Conservation (phyloP, 2,888 invertebrate species). For the Platycnemis pennipes region DNA sequence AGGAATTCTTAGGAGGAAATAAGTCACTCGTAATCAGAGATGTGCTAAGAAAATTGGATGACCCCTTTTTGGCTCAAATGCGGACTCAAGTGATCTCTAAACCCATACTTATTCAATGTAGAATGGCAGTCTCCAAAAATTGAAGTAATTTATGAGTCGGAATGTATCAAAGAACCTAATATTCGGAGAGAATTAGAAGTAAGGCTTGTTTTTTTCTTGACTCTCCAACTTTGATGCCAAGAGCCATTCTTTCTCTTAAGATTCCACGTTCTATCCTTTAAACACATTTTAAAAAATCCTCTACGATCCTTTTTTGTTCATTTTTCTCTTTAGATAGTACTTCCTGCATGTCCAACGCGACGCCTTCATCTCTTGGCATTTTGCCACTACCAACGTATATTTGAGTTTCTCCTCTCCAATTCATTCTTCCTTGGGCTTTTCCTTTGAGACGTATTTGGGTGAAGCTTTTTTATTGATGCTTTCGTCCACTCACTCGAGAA, state of each 20-base stretch:
- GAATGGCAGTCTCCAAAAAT: background rate
- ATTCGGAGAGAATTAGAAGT: background rate
- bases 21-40: background rate
- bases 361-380: background rate
- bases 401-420: slow-evolving; percentile 1
- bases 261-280: background rate
- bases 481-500: background rate
- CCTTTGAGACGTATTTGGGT: background rate
- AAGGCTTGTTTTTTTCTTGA: background rate
- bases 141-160: background rate
- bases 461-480: slow-evolving; percentile 25
- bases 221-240: background rate
- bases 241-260: slow-evolving; percentile 6
- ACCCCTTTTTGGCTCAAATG: background rate
- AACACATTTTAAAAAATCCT: background rate
- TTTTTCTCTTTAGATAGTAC: background rate
- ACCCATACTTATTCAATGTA: background rate
- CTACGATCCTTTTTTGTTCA: background rate
- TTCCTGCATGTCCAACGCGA: background rate
- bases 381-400: slow-evolving; percentile 13
- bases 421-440: background rate
- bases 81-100: background rate
- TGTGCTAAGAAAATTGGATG: background rate
- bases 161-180: slow-evolving; percentile 1
- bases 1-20: background rate